Conservation (phyloP, 2,797 vertebrate genomes). For the Cheirogaleus major region DNA sequence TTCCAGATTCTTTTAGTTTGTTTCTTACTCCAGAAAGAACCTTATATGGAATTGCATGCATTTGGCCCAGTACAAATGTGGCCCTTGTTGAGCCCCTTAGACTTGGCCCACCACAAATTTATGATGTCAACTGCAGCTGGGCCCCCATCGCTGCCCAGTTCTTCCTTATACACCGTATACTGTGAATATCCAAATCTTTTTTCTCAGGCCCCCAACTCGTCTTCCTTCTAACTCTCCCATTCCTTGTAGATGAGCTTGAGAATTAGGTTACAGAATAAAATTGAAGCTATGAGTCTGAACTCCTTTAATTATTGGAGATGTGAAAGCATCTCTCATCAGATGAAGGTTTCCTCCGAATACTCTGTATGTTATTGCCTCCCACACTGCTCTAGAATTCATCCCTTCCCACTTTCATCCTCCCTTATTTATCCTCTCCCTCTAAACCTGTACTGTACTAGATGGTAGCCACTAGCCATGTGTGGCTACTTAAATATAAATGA, state of each 20-base stretch:
- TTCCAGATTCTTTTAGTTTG: conserved; percentile 44
- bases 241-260: conserved; percentile 38
- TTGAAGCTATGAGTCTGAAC: neutral
- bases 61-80: conserved; percentile 43
- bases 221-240: neutral
- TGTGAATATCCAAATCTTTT: neutral
- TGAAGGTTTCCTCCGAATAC: neutral
- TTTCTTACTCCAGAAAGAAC: conserved; percentile 40
- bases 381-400: conserved; percentile 1
- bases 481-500: conserved; percentile 9
- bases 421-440: neutral
- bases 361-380: neutral
- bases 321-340: neutral
- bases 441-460: neutral
- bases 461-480: neutral
- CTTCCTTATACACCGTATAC: neutral
- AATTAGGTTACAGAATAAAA: neutral
- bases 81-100: conserved; percentile 5
- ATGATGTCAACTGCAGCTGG: neutral
- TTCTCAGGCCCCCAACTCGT: neutral
- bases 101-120: conserved; percentile 29
- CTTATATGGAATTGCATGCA: conserved; percentile 30
- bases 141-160: neutral
- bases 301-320: neutral
- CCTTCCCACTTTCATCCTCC: neutral